Base-by-base conservation (phyloP, 2,888 invertebrate genomes). In the Phaonia tiefii region DNA sequence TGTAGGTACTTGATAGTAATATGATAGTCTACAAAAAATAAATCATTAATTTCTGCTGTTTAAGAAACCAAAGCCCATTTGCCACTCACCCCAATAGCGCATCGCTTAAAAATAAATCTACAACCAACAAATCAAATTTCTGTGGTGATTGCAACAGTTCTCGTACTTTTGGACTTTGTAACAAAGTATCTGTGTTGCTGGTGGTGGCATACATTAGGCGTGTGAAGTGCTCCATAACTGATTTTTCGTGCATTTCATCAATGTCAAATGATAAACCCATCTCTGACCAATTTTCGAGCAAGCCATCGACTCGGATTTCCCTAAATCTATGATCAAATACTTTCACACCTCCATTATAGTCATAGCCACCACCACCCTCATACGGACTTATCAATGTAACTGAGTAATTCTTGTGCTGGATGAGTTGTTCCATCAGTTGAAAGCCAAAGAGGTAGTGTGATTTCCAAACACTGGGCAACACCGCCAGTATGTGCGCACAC, bases 91-190 rank as follows among this genome's bases (percentile, higher is more conserved):
- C 91, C 63, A 91, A 74, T 7, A 91, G 71, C 7, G 92, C 92
- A 83, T 93, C 93, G 83, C 91, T 91, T 22, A 92, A 85, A 84
- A 92, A 92, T 51, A 91, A 87, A 83, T 92, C 92, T 1, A 92
- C 89, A 7, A 91, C 85, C 1, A 91, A 83, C 63, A 91, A 84
- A 86, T 91, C 91, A 63, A 90, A 90, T 13, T 85, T 85, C 20
- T 87, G 85, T 8, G 87, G 86, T 15, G 88, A 88, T 4, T 85
- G 85, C 2, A 91, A 56, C 1, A 91, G 54, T 13, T 87, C 85
- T 0, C 86, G 85, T 13, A 91, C 85, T 46, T 87, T 84, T 0
- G 82, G 83, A 85, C 89, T 87, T n/a, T 86, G 84, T 7, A 91
- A 79, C 66, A 90, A 56, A 7, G 88, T 81, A 73, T 91, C 90